phyloP scores from a whole-genome alignment of 2,113 vertebrate genomes.

The Brachypteracias leptosomus region DNA sequence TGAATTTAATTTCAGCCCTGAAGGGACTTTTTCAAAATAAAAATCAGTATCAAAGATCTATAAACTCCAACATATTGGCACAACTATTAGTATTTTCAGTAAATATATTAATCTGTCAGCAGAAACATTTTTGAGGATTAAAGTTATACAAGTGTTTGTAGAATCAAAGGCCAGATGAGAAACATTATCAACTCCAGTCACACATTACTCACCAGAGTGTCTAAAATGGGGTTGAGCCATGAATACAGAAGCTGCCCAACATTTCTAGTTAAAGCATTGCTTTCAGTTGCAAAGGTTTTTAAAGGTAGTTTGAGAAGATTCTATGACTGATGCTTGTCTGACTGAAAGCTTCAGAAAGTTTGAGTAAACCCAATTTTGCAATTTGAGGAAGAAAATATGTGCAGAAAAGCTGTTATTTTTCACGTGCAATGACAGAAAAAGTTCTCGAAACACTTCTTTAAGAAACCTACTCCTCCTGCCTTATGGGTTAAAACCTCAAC shows the following conservation, averaged over 20 bases:
- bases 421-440: not conserved
- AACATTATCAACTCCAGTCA: not conserved
- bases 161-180: not conserved
- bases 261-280: not conserved
- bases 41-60: not conserved
- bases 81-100: not conserved
- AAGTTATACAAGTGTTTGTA: not conserved
- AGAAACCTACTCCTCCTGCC: not conserved
- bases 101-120: not conserved
- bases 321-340: not conserved
- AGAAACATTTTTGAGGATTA: not conserved
- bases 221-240: not conserved
- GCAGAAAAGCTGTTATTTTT: not conserved
- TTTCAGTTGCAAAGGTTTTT: not conserved
- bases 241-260: not conserved
- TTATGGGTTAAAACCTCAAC: not conserved
- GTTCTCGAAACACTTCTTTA: not conserved
- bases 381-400: not conserved
- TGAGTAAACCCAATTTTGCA: not conserved
- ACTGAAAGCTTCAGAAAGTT: not conserved
- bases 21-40: not conserved
- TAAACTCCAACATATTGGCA: not conserved
- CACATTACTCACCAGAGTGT: not conserved
- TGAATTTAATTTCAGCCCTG: not conserved
- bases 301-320: not conserved